Percentiles rank a stretch among this genome's conserved stretches.
Evolutionary conservation across 2,888 invertebrate genomes (phyloP).

Genomic region (Oxystoma pomonae): DNA sequence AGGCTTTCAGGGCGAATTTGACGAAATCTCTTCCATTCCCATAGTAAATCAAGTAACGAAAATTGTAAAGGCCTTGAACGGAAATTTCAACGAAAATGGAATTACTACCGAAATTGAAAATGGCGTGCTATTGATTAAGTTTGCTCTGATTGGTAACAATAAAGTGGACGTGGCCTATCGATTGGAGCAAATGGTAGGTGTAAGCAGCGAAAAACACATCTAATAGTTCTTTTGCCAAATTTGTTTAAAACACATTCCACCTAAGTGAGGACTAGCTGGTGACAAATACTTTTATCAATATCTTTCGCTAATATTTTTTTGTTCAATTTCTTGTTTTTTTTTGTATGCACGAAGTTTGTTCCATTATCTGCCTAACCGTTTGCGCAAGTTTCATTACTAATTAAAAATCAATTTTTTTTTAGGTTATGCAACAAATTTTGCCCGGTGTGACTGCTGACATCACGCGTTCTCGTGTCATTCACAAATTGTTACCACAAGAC

Average conservation of each 20-base stretch:
- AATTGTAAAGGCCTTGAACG: slow-evolving; percentile 48
- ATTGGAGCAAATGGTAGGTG: slow-evolving; percentile 71
- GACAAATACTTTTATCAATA: too few species aligned
- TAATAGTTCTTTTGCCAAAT: too few species aligned
- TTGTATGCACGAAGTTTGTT: too few species aligned
- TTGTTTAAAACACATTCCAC: too few species aligned
- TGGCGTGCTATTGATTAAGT: slow-evolving; percentile 54
- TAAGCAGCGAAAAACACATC: too few species aligned
- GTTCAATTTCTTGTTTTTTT: too few species aligned
- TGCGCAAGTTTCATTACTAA: too few species aligned
- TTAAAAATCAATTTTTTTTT: too few species aligned
- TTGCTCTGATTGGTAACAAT: slow-evolving; percentile 64
- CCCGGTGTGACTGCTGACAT: slow-evolving; percentile 58
- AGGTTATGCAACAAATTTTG: slow-evolving; percentile 51
- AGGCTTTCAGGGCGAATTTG: slow-evolving; percentile 63
- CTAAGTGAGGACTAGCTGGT: too few species aligned
- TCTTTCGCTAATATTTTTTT: too few species aligned
- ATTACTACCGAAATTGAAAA: slow-evolving; percentile 51
- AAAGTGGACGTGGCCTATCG: slow-evolving; percentile 77
- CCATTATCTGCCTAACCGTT: too few species aligned
- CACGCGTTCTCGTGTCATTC: slow-evolving; percentile 60
- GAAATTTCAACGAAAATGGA: slow-evolving; percentile 48
- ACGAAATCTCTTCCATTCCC: slow-evolving; percentile 49
- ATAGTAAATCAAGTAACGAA: slow-evolving; percentile 48
- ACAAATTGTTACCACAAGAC: slow-evolving; percentile 48